Conservation (phyloP, 2,888 invertebrate species). For the Crocallis elinguaria region DNA sequence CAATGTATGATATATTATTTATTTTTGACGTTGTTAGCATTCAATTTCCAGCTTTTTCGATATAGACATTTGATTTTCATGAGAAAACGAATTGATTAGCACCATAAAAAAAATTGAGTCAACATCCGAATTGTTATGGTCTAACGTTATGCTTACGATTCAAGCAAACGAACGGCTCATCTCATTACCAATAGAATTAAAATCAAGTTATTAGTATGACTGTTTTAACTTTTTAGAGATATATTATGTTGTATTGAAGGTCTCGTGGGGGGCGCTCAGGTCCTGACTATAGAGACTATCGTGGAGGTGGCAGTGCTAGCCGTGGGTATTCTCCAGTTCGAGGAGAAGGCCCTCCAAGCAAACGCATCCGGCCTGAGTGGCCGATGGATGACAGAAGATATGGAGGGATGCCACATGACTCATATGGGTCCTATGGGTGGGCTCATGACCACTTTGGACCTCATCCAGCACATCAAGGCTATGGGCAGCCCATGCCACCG, state of each 20-base stretch:
- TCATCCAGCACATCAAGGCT: conserved; percentile 86
- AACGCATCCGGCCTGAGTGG: conserved; percentile 91
- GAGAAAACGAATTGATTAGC: too few relatives aligned
- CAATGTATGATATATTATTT: too few relatives aligned
- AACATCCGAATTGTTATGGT: too few relatives aligned
- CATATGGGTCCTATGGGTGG: conserved; percentile 84
- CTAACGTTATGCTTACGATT: too few relatives aligned
- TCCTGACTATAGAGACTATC: conserved; percentile 91
- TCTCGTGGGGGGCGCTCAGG: conserved; percentile 88
- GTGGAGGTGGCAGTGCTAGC: conserved; percentile 88
- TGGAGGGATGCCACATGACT: conserved; percentile 81
- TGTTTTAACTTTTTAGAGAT: background rate
- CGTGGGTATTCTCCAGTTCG: conserved; percentile 91
- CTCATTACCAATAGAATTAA: too few relatives aligned
- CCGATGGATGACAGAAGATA: conserved; percentile 80
- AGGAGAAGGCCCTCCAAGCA: conserved; percentile 90
- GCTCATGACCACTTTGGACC: conserved; percentile 82
- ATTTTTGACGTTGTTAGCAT: too few relatives aligned
- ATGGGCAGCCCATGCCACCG: conserved; percentile 84
- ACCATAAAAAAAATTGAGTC: too few relatives aligned
- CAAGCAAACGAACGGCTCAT: too few relatives aligned
- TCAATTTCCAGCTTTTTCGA: too few relatives aligned
- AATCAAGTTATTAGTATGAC: too few relatives aligned
- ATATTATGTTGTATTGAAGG: conserved; percentile 41
- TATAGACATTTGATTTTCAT: too few relatives aligned